These are phyloP conservation scores for Gopherus evgoodei DNA, from an alignment of 2,113 vertebrate species.

Conservation along the genomic window DNA sequence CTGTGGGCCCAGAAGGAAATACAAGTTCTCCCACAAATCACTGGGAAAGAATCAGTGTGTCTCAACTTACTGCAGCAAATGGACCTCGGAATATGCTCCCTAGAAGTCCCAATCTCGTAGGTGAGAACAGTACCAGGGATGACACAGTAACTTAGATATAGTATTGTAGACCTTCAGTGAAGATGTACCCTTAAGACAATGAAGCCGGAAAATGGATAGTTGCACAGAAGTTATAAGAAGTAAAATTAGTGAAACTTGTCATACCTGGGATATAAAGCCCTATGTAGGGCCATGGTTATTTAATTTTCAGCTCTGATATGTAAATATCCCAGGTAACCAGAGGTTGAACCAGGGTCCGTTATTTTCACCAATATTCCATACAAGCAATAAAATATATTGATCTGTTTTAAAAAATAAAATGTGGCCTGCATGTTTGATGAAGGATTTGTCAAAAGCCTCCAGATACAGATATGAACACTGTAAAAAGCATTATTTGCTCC, in stretches of 20 bases:
- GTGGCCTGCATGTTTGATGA: constrained; percentile 12
- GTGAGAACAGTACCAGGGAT: not conserved
- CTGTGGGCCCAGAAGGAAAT: not conserved
- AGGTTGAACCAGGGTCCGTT: not conserved
- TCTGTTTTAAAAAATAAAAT: not conserved
- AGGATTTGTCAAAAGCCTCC: constrained; percentile 5
- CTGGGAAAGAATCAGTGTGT: not conserved
- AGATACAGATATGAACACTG: not conserved
- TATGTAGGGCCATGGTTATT: not conserved
- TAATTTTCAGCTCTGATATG: not conserved
- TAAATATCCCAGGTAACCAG: not conserved
- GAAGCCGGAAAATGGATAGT: not conserved
- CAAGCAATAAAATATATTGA: not conserved
- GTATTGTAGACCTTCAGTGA: not conserved
- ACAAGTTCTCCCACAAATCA: not conserved
- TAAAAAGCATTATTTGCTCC: not conserved
- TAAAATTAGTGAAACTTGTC: not conserved
- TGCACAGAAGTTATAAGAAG: not conserved
- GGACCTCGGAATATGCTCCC: not conserved
- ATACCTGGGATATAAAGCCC: not conserved
- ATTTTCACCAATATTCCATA: not conserved
- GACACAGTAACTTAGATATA: not conserved
- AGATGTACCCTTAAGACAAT: not conserved
- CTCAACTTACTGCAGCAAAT: not conserved
- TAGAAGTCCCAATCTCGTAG: not conserved